Evolutionary conservation across 2,888 invertebrate genomes (phyloP), one percentile per base, ranked within the genome.

Genomic region (Drosophila trichaetosa): DNA sequence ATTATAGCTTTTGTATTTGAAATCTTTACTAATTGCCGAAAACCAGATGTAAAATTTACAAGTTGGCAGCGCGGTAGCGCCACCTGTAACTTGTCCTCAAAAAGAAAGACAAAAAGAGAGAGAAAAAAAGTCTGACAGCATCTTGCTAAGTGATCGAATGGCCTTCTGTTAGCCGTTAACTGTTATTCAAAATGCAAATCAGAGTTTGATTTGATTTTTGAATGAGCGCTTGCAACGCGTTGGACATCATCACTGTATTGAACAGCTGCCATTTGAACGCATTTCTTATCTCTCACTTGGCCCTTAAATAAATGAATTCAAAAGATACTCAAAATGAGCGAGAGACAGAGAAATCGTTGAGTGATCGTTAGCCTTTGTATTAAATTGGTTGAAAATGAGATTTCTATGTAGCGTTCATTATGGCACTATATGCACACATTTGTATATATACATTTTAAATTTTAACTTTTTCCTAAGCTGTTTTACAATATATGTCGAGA

Each of bases 111-210:
- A 31, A 31, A 42, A 16, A 18, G 16, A n/a, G 3, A 38, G 46
- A 18, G 27, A 46, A 6, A 33, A 33, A 42, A 27, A 54, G 21
- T 49, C 34, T 38, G 36, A 33, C 48, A 38, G 33, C 66, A 53
- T 46, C 31, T 53, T 4, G 61, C 49, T 58, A 75, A 75, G 61
- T 71, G 72, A 51, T 54, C 48, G 51, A 42, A 69, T 63, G 56
- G 69, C 60, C 52, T 42, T 42, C 33, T 36, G 49, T 53, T 36
- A 49, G 36, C 75, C 49, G 69, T 74, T 74, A 57, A 63, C 33
- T 42, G 61, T 24, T 63, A 71, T 76, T 67, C 67, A 56, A 72
- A 51, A 74, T 64, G 70, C 60, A 60, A 75, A 74, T 75, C 46
- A 24, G 8, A 46, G 16, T 13, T 59, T 33, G 40, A 54, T 65